phyloP scores from a whole-genome alignment of 2,113 vertebrate species.

The Pyxicephalus adspersus region DNA sequence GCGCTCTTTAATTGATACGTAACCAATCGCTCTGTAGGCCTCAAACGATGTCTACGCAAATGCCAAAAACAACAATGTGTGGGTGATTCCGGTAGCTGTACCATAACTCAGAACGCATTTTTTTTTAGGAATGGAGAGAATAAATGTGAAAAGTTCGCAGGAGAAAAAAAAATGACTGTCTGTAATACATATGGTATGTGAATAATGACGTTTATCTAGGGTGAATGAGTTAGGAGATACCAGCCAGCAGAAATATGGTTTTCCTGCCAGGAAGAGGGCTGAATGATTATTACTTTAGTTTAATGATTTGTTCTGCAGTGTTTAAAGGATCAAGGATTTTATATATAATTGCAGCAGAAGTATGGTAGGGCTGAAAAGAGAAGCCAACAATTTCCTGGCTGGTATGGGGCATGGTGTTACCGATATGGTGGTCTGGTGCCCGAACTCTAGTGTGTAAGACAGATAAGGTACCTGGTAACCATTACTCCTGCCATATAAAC shows the following conservation, averaged over 20 bases:
- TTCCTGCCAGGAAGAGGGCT: conserved; percentile 22
- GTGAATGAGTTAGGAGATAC: conserved; percentile 28
- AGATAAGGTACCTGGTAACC: too few species aligned
- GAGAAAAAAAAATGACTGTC: neutral
- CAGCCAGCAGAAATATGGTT: conserved; percentile 39
- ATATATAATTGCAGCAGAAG: too few species aligned
- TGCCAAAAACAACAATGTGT: conserved; percentile 48
- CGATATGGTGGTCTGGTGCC: too few species aligned
- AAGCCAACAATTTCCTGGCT: too few species aligned
- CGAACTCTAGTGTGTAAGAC: too few species aligned
- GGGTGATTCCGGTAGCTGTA: conserved; percentile 34
- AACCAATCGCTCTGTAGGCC: conserved; percentile 16
- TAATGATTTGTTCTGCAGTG: conserved; percentile 27
- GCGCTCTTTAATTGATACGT: conserved; percentile 39
- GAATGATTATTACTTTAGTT: conserved; percentile 28
- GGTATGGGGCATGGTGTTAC: too few species aligned
- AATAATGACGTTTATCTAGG: conserved; percentile 44
- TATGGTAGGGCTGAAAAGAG: too few species aligned
- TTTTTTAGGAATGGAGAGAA: neutral
- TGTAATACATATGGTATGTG: conserved; percentile 35
- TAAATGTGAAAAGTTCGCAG: conserved; percentile 25
- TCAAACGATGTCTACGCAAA: neutral
- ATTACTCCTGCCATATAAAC: too few species aligned
- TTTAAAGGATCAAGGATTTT: neutral
- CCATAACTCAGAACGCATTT: neutral